Base-by-base conservation (phyloP, 2,797 vertebrate species). In the Poeciliopsis infans region DNA sequence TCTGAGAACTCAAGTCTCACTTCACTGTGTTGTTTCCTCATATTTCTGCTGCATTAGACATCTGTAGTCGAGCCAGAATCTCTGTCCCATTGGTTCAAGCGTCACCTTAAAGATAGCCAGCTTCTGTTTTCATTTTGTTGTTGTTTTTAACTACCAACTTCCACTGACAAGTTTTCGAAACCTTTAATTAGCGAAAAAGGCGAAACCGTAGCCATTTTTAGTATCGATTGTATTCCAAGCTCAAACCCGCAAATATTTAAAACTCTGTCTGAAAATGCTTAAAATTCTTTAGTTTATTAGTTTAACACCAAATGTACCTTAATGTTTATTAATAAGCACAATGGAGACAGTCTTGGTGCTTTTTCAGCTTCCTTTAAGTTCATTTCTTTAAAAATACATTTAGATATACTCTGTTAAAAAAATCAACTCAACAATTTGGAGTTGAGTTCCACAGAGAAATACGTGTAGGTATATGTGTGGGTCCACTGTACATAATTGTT, bases 81-180 rank as follows among this genome's bases (percentile, higher is more conserved):
- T 1, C 18, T 70, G 84, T 84, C 75, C 68, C 78, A 79, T 86
- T 83, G 76, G 86, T 88, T 82, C 72, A 36, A 8, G 31, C 71
- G 79, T 82, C 81, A 41, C 82, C 79, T 36, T 43, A 71, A 74
- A 85, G 81, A 88, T 88, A 91, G 89, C 75, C 78, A 25, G 81
- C 39, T 79, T 55, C n/a, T 89, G 83, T 25, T 91, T 90, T 75
- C 83, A 43, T 86, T 70, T 87, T 84, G 85, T 80, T 84, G 72
- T 88, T 84, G 76, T 80, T 89, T 90, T 33, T 16, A 18, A 61
- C 31, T 18, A 61, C 28, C 31, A 20, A 16, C 6, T 64, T 18
- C 15, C 59, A 36, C 59, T 64, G 59, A 64, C 59, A 64, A 36
- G 18, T 31, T 64, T 36, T 20, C 36, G 7, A 64, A 8, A 4